Base-by-base conservation (phyloP, 2,797 vertebrate species). In the Podargus strigoides region DNA sequence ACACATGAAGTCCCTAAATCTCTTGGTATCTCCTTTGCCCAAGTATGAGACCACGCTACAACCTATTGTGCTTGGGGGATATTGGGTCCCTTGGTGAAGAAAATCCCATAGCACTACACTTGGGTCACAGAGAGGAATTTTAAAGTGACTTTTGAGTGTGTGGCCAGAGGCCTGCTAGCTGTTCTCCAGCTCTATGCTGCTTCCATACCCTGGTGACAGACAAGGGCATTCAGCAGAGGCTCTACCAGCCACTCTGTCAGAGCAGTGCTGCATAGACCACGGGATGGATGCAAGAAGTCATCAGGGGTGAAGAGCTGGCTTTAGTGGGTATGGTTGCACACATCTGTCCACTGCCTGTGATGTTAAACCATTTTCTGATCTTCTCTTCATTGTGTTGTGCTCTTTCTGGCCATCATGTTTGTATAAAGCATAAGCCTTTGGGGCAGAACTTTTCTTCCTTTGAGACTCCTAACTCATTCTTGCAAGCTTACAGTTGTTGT, bases 361-460 rank as follows among this genome's bases (percentile, higher is more conserved):
- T 52, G 27, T 36, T 91, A 56, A 78, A 8, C 44, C 8, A 6
- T 86, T 90, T 89, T 82, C 70, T 78, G 70, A 78, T 73, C 55
- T 77, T 78, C 37, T 75, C 36, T 52, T 63, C 24, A 5, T 55
- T 52, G 11, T 39, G 32, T 46, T 84, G 30, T 70, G 44, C 28
- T 76, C 41, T 52, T 88, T 77, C 60, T 85, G 63, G 24, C 11
- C 41, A 63, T 58, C 1, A 0, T 55, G 37, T 84, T 24, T 82
- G 37, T 73, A 53, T 73, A 67, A 93, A 93, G 20, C 23, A 39
- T 42, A 87, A 81, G 77, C 85, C 87, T 89, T 88, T 53, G 81
- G 83, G 85, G 68, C 64, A 89, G 42, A 72, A 69, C 37, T 87
- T 95, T 89, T 69, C 69, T 93, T 92, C 49, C 59, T 96, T 89